Conservation (phyloP, 2,797 vertebrate genomes). For the Eospalax fontanierii region DNA sequence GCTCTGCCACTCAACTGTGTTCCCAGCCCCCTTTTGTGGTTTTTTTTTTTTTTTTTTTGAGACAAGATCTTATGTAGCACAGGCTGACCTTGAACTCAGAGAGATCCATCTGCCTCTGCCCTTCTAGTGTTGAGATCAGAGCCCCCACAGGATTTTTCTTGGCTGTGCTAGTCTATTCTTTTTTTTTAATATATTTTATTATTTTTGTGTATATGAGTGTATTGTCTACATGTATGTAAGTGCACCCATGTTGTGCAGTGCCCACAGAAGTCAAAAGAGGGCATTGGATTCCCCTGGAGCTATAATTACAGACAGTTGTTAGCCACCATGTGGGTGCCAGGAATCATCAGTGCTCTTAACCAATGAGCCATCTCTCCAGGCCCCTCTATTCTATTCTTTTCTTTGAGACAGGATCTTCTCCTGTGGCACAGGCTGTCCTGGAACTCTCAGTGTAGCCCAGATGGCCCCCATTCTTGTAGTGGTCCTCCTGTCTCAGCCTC, state of each 20-base stretch:
- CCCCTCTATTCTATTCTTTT: neutral
- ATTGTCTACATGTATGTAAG: too few relatives aligned
- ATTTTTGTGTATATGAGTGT: too few relatives aligned
- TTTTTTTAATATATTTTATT: too few relatives aligned
- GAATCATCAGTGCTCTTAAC: too few relatives aligned
- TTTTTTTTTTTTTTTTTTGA: neutral
- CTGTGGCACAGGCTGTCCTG: neutral
- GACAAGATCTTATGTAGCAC: neutral
- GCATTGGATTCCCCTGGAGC: too few relatives aligned
- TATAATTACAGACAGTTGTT: too few relatives aligned
- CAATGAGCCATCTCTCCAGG: too few relatives aligned
- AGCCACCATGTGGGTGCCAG: too few relatives aligned
- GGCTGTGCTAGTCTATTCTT: too few relatives aligned
- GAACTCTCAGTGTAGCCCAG: neutral
- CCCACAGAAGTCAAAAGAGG: too few relatives aligned
- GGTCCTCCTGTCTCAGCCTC: neutral
- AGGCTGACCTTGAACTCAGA: neutral
- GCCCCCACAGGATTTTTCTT: too few relatives aligned
- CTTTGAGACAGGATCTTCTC: neutral
- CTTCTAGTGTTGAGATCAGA: neutral
- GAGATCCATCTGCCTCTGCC: neutral
- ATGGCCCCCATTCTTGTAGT: neutral
- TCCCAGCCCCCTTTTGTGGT: neutral
- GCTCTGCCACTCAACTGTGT: neutral
- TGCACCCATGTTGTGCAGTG: too few relatives aligned